Base-by-base conservation (phyloP, 2,797 vertebrate species). In the Setipinna tenuifilis region DNA sequence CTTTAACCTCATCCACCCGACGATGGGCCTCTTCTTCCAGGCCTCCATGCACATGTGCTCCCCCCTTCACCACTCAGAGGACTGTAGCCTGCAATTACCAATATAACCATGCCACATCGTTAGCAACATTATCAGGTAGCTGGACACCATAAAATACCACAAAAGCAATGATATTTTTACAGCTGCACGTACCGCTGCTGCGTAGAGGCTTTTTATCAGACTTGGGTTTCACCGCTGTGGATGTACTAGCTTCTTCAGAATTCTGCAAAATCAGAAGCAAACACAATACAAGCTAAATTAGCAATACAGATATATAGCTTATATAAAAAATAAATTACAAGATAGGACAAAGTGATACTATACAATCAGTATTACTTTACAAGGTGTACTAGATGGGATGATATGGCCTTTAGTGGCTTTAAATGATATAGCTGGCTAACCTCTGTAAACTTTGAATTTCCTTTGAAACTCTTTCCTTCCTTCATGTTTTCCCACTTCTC, bases 1-100 rank as follows among this genome's bases (percentile, higher is more conserved):
- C 87, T 96, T 94, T 99, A 99, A 96, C 97, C 96, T 98, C 98
- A 99, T 92, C 97, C 97, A 0, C 98, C 97, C 0, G 96, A 90
- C 0, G 98, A 97, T 0, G 97, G 98, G 0, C 96, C 97, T 90
- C 97, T 95, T 89, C 97, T 96, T 54, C 96, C 96, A 0, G 98
- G 98, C 90, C 98, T 96, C 95, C 96, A 99, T 41, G 94, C 89
- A 81, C 97, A 98, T 0, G 95, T 88, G 21, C 97, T 96, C 0
- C 98, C 97, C 81, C 96, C 97, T 84, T 96, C 94, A 54, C 98
- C 97, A 80, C 94, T 94, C 93, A 99, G 89, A 0, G 97, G 97
- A 89, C 96, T 98, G 86, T 96, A 99, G 87, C 96, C 98, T 98
- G 80, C 58, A 65, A 44, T 31, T 28, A 31, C n/a, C 65, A 65